Percentiles rank a stretch among this genome's conserved stretches.
Conservation (phyloP, 1,140 invertebrate species). For the Helicoverpa zea region DNA sequence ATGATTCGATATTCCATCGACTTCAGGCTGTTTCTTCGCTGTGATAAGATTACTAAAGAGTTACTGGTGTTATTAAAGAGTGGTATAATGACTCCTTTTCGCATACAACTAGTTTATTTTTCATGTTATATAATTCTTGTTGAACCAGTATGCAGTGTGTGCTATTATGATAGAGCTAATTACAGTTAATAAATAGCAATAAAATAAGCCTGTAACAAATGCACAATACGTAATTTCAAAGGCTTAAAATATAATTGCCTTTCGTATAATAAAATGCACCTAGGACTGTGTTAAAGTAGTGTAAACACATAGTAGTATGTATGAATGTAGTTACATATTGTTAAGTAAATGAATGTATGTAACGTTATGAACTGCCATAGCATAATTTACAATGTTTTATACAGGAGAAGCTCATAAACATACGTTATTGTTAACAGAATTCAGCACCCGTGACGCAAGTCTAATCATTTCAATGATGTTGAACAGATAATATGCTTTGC, state of each 20-base stretch:
- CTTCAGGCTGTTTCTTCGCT: too few relatives aligned
- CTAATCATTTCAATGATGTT: not conserved
- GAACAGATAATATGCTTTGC: not conserved
- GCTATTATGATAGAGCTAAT: not conserved
- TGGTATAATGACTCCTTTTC: too few relatives aligned
- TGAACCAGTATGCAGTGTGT: too few relatives aligned
- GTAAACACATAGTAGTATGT: not conserved
- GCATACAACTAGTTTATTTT: not conserved
- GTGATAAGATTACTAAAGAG: too few relatives aligned
- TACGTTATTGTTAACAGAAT: not conserved
- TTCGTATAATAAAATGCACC: not conserved
- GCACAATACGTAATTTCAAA: not conserved
- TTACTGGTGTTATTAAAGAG: too few relatives aligned
- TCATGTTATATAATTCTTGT: not conserved
- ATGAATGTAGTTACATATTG: not conserved
- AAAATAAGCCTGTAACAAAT: not conserved
- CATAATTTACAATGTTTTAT: slow-evolving; percentile 2
- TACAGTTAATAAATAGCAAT: not conserved
- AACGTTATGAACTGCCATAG: slow-evolving; percentile 4
- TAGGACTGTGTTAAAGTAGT: not conserved
- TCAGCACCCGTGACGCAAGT: too few relatives aligned
- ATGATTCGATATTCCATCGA: too few relatives aligned
- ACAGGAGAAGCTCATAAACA: not conserved
- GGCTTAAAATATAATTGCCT: not conserved
- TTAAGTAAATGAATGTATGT: not conserved